Conservation (phyloP, 2,113 vertebrate species). For the Hystrix brachyura region DNA sequence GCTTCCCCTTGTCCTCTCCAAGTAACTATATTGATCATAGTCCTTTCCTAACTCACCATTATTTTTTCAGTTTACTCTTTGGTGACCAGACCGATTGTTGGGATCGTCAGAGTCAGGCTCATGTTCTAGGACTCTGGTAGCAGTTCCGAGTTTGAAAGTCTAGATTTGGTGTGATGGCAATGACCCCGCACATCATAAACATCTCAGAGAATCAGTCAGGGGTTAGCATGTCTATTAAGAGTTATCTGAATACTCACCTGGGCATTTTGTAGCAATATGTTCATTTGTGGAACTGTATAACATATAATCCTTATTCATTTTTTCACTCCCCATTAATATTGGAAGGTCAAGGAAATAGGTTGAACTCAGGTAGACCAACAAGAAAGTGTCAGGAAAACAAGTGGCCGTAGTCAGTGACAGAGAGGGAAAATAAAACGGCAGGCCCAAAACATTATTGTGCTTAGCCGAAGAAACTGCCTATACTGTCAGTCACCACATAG, state of each 20-base stretch:
- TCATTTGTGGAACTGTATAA: background rate
- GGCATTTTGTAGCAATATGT: background rate
- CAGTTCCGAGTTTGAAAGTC: background rate
- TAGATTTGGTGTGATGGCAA: background rate
- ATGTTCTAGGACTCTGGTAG: background rate
- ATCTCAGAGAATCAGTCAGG: background rate
- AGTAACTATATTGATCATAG: background rate
- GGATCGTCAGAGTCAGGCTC: background rate
- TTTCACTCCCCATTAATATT: background rate
- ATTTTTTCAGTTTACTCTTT: background rate
- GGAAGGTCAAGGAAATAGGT: background rate
- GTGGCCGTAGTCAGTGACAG: background rate
- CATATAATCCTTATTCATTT: background rate
- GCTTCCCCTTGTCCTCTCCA: background rate
- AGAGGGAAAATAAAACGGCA: background rate
- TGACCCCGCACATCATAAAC: background rate
- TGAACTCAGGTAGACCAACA: background rate
- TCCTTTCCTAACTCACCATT: background rate
- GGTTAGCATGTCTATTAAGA: background rate
- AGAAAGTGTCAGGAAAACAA: background rate
- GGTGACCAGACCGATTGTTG: background rate
- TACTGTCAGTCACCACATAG: background rate
- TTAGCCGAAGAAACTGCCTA: background rate
- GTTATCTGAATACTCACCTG: background rate
- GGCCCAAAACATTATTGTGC: background rate